Percentiles rank a stretch among this genome's conserved stretches.
Evolutionary conservation across 2,113 vertebrate genomes (phyloP).

Genomic region (Sus scrofa): DNA sequence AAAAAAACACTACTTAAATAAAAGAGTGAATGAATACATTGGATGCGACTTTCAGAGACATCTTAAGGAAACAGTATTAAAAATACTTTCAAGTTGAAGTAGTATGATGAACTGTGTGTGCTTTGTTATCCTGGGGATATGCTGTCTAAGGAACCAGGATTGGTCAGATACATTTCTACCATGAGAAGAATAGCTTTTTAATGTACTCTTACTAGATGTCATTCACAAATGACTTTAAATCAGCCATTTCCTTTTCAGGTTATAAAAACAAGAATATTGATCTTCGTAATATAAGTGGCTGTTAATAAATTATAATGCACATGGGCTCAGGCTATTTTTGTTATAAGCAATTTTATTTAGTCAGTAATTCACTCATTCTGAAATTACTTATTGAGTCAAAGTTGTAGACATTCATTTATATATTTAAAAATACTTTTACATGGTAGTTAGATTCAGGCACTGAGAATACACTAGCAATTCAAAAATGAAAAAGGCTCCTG

Average conservation of each 20-base stretch:
- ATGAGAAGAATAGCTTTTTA: not conserved
- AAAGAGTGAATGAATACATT: not conserved
- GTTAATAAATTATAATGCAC: not conserved
- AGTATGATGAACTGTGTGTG: not conserved
- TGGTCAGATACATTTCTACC: not conserved
- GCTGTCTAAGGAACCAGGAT: not conserved
- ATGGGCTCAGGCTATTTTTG: not conserved
- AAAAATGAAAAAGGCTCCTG: not conserved
- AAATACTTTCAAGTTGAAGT: not conserved
- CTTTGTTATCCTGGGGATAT: not conserved
- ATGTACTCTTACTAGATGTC: not conserved
- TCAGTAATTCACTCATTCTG: not conserved
- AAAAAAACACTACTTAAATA: not conserved
- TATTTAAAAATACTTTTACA: not conserved
- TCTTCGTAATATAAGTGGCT: not conserved
- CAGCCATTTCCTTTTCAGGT: not conserved
- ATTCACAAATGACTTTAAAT: not conserved
- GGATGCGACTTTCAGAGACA: not conserved
- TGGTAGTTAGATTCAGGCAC: not conserved
- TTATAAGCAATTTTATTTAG: not conserved
- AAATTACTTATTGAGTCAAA: not conserved
- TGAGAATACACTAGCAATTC: not conserved
- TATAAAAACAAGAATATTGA: conserved; percentile 22
- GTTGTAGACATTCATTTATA: not conserved
- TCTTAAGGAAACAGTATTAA: not conserved